Conservation (phyloP, 2,797 vertebrate genomes). For the Sebastiscus tertius region DNA sequence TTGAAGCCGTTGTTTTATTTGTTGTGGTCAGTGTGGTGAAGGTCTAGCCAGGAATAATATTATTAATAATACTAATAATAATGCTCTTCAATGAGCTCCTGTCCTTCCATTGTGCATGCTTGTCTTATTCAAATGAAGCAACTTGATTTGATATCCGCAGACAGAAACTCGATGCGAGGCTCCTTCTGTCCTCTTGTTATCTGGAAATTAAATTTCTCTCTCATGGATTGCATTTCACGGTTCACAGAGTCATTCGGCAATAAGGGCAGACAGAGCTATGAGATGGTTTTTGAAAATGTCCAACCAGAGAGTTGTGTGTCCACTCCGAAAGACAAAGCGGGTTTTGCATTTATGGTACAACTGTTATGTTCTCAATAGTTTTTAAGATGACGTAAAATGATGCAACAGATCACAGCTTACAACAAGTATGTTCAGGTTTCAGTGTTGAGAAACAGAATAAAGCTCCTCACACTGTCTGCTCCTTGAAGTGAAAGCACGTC, state of each 20-base stretch:
- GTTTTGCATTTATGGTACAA: conserved; percentile 12
- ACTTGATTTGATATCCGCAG: conserved; percentile 74
- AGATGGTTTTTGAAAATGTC: conserved; percentile 53
- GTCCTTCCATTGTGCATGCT: conserved; percentile 44
- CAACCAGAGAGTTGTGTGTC: conserved; percentile 35
- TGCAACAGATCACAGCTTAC: not conserved
- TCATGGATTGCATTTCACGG: conserved; percentile 76
- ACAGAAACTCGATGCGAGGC: conserved; percentile 69
- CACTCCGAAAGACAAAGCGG: conserved; percentile 19
- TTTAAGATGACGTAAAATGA: not conserved
- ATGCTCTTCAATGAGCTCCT: conserved; percentile 34
- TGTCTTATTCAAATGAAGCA: conserved; percentile 69
- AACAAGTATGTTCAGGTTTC: not conserved
- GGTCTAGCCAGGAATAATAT: conserved; percentile 5
- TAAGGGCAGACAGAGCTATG: conserved; percentile 53
- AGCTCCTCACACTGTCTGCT: not conserved
- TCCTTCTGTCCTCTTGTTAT: conserved; percentile 76
- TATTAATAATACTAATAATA: conserved; percentile 26
- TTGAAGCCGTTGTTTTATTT: not conserved
- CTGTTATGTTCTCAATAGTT: not conserved
- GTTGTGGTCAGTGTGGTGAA: conserved; percentile 19
- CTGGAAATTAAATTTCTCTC: conserved; percentile 76
- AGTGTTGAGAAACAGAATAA: not conserved
- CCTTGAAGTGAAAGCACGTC: not conserved
- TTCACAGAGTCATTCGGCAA: conserved; percentile 66